Evolutionary conservation across 2,797 vertebrate genomes (phyloP).

Genomic region (Typhlichthys subterraneus): DNA sequence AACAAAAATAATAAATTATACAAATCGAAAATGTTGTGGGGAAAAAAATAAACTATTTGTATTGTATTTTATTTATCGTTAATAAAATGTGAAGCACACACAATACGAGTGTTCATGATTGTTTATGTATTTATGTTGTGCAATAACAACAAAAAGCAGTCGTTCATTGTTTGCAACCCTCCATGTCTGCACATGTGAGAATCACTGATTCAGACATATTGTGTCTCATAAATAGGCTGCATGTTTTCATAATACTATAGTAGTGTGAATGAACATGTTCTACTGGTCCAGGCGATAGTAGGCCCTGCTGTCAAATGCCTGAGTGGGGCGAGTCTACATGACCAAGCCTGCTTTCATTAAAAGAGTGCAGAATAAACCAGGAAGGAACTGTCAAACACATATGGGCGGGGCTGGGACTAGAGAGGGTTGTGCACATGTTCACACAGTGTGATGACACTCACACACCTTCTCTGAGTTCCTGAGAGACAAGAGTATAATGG

Average conservation of each 20-base stretch:
- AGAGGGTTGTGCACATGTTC: background rate
- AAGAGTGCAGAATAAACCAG: constrained; percentile 16
- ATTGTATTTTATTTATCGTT: too few species aligned
- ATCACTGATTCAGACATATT: too few species aligned
- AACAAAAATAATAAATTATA: too few species aligned
- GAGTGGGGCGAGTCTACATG: constrained; percentile 45
- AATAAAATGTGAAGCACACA: too few species aligned
- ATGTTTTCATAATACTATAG: constrained; percentile 6
- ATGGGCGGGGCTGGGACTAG: background rate
- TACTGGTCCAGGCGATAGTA: constrained; percentile 27
- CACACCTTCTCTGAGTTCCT: constrained; percentile 49
- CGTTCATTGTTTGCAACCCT: too few species aligned
- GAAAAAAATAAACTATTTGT: too few species aligned
- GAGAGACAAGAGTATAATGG: constrained; percentile 52
- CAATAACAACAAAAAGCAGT: too few species aligned
- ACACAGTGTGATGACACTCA: constrained; percentile 24
- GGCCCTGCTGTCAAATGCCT: constrained; percentile 49
- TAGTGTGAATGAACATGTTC: constrained; percentile 30
- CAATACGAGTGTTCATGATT: too few species aligned
- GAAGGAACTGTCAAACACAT: constrained; percentile 11
- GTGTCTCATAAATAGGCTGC: constrained; percentile 1
- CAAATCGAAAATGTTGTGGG: too few species aligned
- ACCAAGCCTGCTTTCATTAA: constrained; percentile 54
- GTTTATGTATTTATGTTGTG: too few species aligned
- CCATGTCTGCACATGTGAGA: too few species aligned